phyloP scores from a whole-genome alignment of 2,113 vertebrate genomes.

The human region DNA sequence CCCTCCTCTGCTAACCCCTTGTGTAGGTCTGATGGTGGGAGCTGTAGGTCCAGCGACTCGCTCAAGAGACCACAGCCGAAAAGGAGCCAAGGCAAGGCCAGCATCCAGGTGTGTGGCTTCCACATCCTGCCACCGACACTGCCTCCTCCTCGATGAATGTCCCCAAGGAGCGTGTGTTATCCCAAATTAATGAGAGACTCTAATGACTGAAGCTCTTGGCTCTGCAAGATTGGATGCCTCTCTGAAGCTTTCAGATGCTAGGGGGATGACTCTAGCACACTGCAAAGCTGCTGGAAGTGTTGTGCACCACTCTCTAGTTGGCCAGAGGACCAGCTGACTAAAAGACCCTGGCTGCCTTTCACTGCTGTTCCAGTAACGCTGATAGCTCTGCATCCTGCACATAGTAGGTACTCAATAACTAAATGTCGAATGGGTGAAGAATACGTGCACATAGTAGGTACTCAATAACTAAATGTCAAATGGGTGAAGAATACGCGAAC shows the following conservation, averaged over 20 bases:
- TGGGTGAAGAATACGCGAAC: neutral
- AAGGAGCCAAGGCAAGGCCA: neutral
- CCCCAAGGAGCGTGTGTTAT: neutral
- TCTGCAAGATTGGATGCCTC: neutral
- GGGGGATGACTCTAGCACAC: neutral
- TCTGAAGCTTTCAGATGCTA: neutral
- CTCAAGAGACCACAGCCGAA: neutral
- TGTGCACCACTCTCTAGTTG: neutral
- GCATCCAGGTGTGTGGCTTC: neutral
- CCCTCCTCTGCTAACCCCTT: fast-evolving
- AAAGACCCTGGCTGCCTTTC: fast-evolving
- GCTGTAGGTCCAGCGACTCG: neutral
- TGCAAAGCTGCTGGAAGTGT: neutral
- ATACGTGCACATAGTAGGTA: neutral
- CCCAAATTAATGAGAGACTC: neutral
- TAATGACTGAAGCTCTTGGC: neutral
- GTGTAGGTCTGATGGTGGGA: neutral
- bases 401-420: neutral
- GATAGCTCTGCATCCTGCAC: neutral
- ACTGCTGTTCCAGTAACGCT: no score
- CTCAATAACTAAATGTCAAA: neutral
- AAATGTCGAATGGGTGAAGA: neutral
- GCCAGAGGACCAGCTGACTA: neutral
- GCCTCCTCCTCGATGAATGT: neutral
- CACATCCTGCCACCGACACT: neutral